Conservation (phyloP, 2,888 invertebrate species). For the Clistopyga incitator region DNA sequence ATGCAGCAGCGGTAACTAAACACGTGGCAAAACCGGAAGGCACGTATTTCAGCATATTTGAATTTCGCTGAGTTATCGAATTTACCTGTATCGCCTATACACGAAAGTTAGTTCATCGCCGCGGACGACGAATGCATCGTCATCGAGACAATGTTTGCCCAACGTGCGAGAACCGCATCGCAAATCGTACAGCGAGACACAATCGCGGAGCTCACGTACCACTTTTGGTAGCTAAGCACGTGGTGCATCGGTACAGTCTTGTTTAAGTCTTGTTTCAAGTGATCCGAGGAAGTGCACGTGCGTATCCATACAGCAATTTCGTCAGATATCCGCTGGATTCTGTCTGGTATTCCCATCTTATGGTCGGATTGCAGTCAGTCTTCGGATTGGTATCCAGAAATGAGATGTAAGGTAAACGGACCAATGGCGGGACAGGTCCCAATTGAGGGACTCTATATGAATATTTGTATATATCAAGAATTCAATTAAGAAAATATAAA, state of each 20-base stretch:
- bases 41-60: slow-evolving; percentile 5
- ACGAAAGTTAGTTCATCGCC: slow-evolving; percentile 30
- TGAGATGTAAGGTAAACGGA: no score
- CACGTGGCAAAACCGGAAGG: no score
- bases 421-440: no score
- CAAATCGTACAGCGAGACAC: slow-evolving; percentile 14
- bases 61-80: slow-evolving; percentile 21
- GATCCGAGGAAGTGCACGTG: slow-evolving; percentile 2
- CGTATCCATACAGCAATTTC: not conserved
- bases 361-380: no score
- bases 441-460: no score
- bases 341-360: no score
- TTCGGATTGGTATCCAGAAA: no score
- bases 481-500: no score
- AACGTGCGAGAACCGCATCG: slow-evolving; percentile 35
- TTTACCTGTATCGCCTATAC: not conserved
- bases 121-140: slow-evolving; percentile 21
- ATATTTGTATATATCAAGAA: no score
- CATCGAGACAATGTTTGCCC: slow-evolving; percentile 31
- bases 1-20: not conserved
- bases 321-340: no score
- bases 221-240: slow-evolving; percentile 11
- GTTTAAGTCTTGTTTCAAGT: slow-evolving; percentile 7
- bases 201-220: slow-evolving; percentile 30
- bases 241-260: not conserved